Evolutionary conservation across 2,113 vertebrate species (phyloP).

Genomic region (Rattus rattus): DNA sequence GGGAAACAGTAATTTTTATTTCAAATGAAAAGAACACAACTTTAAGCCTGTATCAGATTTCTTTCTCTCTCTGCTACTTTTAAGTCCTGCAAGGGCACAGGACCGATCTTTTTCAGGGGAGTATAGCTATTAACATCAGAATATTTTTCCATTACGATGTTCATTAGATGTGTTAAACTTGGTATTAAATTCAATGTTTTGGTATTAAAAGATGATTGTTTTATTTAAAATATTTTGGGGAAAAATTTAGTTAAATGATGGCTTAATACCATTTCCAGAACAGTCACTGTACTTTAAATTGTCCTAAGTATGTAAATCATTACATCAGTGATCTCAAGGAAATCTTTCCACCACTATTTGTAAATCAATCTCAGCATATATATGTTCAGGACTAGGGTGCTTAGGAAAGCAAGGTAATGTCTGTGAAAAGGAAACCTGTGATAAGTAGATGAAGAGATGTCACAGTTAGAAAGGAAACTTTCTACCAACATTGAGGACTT

Average conservation of each 20-base stretch:
- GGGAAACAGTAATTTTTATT: background rate
- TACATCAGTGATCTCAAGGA: background rate
- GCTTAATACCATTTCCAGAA: background rate
- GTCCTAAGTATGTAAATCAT: background rate
- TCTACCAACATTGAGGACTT: background rate
- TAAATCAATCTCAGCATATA: slow-evolving; percentile 41
- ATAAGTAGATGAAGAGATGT: background rate
- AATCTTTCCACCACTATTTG: background rate
- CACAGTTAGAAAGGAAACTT: background rate
- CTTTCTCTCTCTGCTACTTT: background rate
- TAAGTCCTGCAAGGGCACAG: background rate
- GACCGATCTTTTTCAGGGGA: background rate
- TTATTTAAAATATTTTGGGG: background rate
- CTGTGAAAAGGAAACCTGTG: background rate
- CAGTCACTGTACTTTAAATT: background rate
- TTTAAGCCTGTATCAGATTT: background rate
- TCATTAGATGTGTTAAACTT: background rate
- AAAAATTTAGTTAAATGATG: background rate
- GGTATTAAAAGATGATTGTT: background rate
- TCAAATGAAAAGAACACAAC: background rate
- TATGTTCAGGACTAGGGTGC: slow-evolving; percentile 9
- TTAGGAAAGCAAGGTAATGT: slow-evolving; percentile 40
- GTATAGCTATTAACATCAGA: background rate
- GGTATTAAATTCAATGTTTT: background rate
- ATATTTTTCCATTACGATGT: background rate